These are phyloP conservation scores for Lepisosteus osseus DNA, from an alignment of 2,113 vertebrate genomes.

Conservation along the genomic window DNA sequence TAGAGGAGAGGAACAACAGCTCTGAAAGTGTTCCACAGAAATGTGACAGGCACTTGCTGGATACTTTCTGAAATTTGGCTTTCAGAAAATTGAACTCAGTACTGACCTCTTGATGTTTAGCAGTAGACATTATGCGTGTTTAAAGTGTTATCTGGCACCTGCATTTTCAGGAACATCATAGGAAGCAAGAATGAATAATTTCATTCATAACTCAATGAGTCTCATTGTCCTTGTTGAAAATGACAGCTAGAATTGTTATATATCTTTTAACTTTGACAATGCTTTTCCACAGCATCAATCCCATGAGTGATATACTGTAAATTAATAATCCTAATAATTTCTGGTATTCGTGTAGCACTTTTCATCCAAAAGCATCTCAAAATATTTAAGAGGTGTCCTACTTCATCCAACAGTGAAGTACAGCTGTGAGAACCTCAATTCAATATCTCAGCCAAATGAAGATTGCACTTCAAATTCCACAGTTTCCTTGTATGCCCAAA, in stretches of 20 bases:
- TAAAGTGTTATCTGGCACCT: neutral
- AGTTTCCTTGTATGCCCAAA: too few relatives aligned
- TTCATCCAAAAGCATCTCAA: too few relatives aligned
- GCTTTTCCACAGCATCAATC: neutral
- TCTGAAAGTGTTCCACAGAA: too few relatives aligned
- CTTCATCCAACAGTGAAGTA: too few relatives aligned
- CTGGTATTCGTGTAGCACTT: too few relatives aligned
- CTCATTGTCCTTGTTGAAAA: neutral
- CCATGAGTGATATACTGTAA: neutral
- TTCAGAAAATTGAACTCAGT: neutral
- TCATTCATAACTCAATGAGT: too few relatives aligned
- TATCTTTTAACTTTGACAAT: neutral
- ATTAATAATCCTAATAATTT: neutral
- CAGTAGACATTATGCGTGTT: neutral
- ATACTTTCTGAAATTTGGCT: neutral
- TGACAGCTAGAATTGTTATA: neutral
- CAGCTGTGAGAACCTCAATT: too few relatives aligned
- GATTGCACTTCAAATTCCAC: too few relatives aligned
- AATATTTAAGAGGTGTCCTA: too few relatives aligned
- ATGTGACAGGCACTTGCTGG: too few relatives aligned
- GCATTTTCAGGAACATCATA: neutral
- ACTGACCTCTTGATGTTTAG: neutral
- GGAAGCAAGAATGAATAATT: neutral
- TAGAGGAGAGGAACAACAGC: too few relatives aligned
- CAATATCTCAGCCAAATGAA: too few relatives aligned